Percentiles rank a stretch among this genome's conserved stretches.
Evolutionary conservation across 1,140 invertebrate species (phyloP).

Genomic region (Zeugodacus cucurbitae): DNA sequence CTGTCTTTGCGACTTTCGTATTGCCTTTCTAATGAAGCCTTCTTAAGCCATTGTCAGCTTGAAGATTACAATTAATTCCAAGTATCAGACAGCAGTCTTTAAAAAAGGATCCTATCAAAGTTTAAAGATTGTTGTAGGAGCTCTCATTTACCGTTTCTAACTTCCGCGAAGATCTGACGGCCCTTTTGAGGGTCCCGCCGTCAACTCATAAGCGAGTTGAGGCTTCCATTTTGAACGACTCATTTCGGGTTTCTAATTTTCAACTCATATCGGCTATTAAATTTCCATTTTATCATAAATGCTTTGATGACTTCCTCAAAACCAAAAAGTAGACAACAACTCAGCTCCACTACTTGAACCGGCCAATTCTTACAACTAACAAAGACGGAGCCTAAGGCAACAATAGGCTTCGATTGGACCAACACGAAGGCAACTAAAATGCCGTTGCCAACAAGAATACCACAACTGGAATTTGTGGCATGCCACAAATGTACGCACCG

Average conservation of each 20-base stretch:
- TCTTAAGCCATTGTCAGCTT: too few relatives aligned
- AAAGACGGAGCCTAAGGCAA: not conserved
- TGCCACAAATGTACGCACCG: not conserved
- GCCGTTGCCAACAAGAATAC: not conserved
- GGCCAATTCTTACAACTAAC: not conserved
- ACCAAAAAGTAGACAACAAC: not conserved
- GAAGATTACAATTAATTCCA: too few relatives aligned
- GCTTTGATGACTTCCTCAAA: not conserved
- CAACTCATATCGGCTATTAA: not conserved
- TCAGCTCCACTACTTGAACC: not conserved
- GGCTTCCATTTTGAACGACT: not conserved
- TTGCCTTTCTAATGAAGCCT: too few relatives aligned
- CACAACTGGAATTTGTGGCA: not conserved
- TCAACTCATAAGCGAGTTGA: too few relatives aligned
- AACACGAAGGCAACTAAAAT: not conserved
- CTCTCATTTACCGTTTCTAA: too few relatives aligned
- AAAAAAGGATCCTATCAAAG: too few relatives aligned
- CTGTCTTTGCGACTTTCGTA: too few relatives aligned
- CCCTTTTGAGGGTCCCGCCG: too few relatives aligned
- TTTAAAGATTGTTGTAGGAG: too few relatives aligned
- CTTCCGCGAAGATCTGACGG: too few relatives aligned
- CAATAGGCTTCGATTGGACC: not conserved
- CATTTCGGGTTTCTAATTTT: not conserved
- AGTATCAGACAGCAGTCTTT: too few relatives aligned
- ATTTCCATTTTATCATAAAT: conserved; percentile 10